phyloP scores from a whole-genome alignment of 2,797 vertebrate species.

The Enteromius mattozi region DNA sequence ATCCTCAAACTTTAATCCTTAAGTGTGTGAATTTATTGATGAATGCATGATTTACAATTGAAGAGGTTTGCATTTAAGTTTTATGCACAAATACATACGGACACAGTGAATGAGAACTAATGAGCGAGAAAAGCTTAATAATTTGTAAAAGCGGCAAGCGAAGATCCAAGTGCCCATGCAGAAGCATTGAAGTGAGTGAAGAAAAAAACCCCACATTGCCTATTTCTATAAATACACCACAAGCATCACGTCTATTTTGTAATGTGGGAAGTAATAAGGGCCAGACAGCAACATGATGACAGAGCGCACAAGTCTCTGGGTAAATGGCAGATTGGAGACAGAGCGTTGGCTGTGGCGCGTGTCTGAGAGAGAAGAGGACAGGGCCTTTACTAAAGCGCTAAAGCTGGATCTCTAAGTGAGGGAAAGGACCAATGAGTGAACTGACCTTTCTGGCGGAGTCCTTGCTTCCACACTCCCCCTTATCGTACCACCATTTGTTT shows the following conservation, averaged over 20 bases:
- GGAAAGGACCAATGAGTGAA: conserved; percentile 73
- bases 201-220: background rate
- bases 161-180: background rate
- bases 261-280: conserved; percentile 35
- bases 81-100: background rate
- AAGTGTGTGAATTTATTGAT: background rate
- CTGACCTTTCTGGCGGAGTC: conserved; percentile 99
- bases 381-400: conserved; percentile 58
- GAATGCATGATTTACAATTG: background rate
- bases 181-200: conserved; percentile 4
- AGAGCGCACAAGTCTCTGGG: conserved; percentile 38
- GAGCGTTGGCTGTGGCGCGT: conserved; percentile 52
- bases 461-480: conserved; percentile 98
- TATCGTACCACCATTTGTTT: conserved; percentile 99
- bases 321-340: conserved; percentile 76
- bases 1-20: background rate
- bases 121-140: conserved; percentile 9
- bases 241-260: conserved; percentile 34
- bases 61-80: background rate
- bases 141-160: conserved; percentile 11
- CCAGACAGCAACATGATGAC: conserved; percentile 47
- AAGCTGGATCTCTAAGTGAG: conserved; percentile 62
- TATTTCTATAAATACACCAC: conserved; percentile 36
- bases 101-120: background rate
- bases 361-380: conserved; percentile 39